phyloP scores from a whole-genome alignment of 2,888 invertebrate genomes.

The Drosophila multiciliata region DNA sequence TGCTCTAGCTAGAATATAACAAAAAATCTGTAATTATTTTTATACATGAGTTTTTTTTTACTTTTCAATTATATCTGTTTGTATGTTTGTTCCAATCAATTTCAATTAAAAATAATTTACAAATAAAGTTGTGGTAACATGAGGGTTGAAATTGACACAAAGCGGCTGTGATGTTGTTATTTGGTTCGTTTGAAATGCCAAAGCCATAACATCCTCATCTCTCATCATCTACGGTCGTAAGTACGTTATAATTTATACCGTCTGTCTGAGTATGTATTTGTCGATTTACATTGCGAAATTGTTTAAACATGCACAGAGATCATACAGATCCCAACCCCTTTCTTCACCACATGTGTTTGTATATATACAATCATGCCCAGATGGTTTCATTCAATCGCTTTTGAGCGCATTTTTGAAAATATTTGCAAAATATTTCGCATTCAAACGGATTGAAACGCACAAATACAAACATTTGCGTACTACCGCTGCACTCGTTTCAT shows the following conservation, averaged over 20 bases:
- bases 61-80: constrained; percentile 54
- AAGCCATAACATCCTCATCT: constrained; percentile 45
- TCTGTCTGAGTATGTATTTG: constrained; percentile 45
- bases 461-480: constrained; percentile 71
- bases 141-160: constrained; percentile 29
- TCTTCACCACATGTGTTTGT: constrained; percentile 3
- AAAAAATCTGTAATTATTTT: constrained; percentile 3
- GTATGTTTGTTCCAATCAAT: constrained; percentile 73
- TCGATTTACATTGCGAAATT: constrained; percentile 74
- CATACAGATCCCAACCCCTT: constrained; percentile 53
- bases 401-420: constrained; percentile 62
- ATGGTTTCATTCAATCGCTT: constrained; percentile 66
- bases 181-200: constrained; percentile 50
- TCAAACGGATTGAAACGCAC: constrained; percentile 70
- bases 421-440: constrained; percentile 74
- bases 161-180: constrained; percentile 38
- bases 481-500: constrained; percentile 46
- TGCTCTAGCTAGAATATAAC: not conserved
- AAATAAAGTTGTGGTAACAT: constrained; percentile 54
- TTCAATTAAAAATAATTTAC: constrained; percentile 78
- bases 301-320: constrained; percentile 66
- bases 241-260: constrained; percentile 17
- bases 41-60: constrained; percentile 58
- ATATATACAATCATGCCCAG: constrained; percentile 17
- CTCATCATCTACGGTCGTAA: constrained; percentile 22